Conservation (phyloP, 2,797 vertebrate species). For the Siniperca obscura region DNA sequence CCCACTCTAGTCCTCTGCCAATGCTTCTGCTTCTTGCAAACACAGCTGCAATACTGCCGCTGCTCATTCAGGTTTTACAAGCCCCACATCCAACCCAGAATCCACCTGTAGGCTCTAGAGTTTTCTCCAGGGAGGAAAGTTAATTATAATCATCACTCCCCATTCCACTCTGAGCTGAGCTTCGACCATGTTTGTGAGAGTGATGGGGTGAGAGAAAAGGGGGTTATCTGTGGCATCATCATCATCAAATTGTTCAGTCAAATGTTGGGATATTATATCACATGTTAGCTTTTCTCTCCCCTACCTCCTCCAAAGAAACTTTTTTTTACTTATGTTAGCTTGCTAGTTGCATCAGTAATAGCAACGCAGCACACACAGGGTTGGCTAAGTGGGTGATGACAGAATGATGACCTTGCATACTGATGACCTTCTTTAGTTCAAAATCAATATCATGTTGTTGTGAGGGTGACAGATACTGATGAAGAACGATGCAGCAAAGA, state of each 20-base stretch:
- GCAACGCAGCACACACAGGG: slow-evolving; percentile 1
- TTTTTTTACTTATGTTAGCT: slow-evolving; percentile 15
- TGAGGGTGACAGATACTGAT: slow-evolving; percentile 4
- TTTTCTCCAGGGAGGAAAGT: slow-evolving; percentile 1
- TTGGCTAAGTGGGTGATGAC: slow-evolving; percentile 25
- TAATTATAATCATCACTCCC: neutral
- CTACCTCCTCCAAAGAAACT: neutral
- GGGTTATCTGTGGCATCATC: neutral
- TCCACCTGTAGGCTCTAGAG: slow-evolving; percentile 2
- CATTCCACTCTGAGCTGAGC: neutral
- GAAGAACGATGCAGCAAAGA: slow-evolving; percentile 13
- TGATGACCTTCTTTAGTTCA: slow-evolving; percentile 15
- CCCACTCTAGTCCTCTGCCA: neutral
- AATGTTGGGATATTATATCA: neutral
- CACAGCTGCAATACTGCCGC: neutral
- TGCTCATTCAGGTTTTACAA: neutral
- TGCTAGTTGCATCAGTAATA: slow-evolving; percentile 4
- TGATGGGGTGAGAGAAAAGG: neutral
- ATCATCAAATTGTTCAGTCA: no score
- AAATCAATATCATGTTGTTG: slow-evolving; percentile 1
- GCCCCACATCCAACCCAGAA: neutral
- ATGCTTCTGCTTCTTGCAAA: slow-evolving; percentile 9
- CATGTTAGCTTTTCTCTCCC: neutral
- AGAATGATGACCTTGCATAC: slow-evolving; percentile 6
- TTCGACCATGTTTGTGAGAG: neutral